phyloP scores from a whole-genome alignment of 2,888 invertebrate genomes.

The Apodemia mormo region DNA sequence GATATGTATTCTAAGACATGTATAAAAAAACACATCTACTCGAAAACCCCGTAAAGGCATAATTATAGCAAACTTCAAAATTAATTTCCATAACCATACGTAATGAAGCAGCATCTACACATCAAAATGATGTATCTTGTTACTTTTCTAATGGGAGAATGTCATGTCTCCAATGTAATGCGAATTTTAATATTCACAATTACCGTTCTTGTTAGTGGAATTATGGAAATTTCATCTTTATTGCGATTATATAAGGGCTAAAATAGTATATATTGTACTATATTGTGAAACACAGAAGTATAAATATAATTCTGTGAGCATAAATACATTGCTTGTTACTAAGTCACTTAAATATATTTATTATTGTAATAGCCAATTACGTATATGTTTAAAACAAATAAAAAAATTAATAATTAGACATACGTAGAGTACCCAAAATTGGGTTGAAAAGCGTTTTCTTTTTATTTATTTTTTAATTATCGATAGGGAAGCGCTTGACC shows the following conservation, averaged over 20 bases:
- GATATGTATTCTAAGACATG: no score
- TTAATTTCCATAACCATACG: conserved; percentile 34
- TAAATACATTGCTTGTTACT: conserved; percentile 53
- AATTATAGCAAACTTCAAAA: conserved; percentile 3
- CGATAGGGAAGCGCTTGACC: no score
- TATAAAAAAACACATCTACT: no score
- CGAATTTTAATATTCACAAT: conserved; percentile 59
- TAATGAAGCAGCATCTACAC: conserved; percentile 46
- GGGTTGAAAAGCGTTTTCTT: no score
- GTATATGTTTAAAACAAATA: neutral
- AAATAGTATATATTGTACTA: conserved; percentile 29
- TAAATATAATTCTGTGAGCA: conserved; percentile 30
- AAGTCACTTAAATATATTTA: conserved; percentile 62
- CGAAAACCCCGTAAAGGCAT: no score
- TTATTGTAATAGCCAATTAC: neutral
- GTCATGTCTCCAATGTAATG: conserved; percentile 51
- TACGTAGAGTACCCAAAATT: no score
- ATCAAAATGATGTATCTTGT: conserved; percentile 60
- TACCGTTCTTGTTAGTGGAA: conserved; percentile 43
- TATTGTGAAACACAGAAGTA: conserved; percentile 26
- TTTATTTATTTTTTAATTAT: no score
- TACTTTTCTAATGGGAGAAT: conserved; percentile 59
- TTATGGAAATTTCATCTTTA: conserved; percentile 29
- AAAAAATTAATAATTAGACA: no score
- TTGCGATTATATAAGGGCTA: conserved; percentile 25